phyloP scores from a whole-genome alignment of 64 coral and sea anemone genomes.

The Montipora cactus region DNA sequence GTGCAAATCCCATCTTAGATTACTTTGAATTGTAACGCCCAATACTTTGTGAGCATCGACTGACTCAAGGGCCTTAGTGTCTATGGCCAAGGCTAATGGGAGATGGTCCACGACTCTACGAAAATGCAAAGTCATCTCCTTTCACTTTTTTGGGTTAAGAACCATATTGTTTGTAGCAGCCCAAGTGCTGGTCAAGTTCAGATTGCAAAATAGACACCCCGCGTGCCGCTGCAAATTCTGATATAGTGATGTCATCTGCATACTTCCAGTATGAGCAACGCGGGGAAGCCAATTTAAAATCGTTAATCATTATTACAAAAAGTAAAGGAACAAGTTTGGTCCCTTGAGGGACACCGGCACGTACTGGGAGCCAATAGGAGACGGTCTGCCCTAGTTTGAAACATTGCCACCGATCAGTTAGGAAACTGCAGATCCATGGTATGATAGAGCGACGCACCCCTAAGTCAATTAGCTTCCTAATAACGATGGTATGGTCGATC shows the following conservation, averaged over 20 bases:
- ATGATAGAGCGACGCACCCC: not conserved
- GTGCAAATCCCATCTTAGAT: no score
- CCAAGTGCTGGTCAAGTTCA: no score
- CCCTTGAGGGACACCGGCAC: not conserved
- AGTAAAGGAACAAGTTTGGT: constrained; percentile 65
- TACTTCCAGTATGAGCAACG: not conserved
- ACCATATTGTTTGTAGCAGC: no score
- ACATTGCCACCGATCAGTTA: not conserved
- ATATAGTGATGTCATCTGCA: constrained; percentile 13
- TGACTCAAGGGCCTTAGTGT: no score
- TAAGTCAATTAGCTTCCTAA: not conserved
- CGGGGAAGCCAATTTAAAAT: not conserved
- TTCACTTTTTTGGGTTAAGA: no score
- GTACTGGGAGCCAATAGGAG: not conserved
- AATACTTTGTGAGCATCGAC: no score
- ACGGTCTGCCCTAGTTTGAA: not conserved
- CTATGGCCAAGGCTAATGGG: no score
- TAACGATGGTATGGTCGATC: no score
- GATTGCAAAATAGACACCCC: constrained; percentile 10
- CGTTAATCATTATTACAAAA: constrained; percentile 60
- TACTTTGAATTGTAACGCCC: no score
- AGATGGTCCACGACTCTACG: no score
- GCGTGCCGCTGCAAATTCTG: not conserved
- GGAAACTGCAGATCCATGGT: constrained; percentile 22
- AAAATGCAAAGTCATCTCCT: no score